Conservation (phyloP, 2,888 invertebrate species). For the Parasteatoda lunata region DNA sequence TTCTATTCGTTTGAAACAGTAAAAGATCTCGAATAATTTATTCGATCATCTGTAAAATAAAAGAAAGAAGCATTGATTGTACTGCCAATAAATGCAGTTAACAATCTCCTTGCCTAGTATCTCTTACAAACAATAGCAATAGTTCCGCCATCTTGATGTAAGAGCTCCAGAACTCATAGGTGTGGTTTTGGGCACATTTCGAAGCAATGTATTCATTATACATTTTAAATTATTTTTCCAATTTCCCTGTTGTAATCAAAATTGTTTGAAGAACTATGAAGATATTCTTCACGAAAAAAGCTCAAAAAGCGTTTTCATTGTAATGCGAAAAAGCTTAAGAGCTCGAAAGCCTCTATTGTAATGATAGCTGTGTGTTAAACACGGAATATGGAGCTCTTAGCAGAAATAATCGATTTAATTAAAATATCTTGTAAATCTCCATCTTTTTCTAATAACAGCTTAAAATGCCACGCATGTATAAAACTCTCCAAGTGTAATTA, state of each 20-base stretch:
- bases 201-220: not conserved
- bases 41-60: slow-evolving; percentile 1
- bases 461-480: slow-evolving; percentile 69
- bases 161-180: not conserved
- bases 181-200: not conserved
- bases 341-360: slow-evolving; percentile 20
- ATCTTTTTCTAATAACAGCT: slow-evolving; percentile 69
- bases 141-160: not conserved
- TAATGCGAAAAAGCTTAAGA: slow-evolving; percentile 67
- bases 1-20: not conserved
- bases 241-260: not conserved
- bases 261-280: too few relatives aligned
- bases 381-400: slow-evolving; percentile 66
- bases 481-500: slow-evolving; percentile 68
- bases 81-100: not conserved
- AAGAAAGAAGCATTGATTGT: not conserved
- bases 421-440: slow-evolving; percentile 69
- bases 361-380: not conserved
- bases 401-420: slow-evolving; percentile 68
- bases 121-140: not conserved
- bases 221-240: not conserved
- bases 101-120: not conserved
- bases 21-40: slow-evolving; percentile 1
- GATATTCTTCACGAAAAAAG: not conserved
- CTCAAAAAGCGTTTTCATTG: slow-evolving; percentile 36